Percentiles rank a stretch among this genome's conserved stretches.
These are phyloP conservation scores for Aethes cnicana DNA, from an alignment of 2,888 invertebrate genomes.

Conservation along the genomic window DNA sequence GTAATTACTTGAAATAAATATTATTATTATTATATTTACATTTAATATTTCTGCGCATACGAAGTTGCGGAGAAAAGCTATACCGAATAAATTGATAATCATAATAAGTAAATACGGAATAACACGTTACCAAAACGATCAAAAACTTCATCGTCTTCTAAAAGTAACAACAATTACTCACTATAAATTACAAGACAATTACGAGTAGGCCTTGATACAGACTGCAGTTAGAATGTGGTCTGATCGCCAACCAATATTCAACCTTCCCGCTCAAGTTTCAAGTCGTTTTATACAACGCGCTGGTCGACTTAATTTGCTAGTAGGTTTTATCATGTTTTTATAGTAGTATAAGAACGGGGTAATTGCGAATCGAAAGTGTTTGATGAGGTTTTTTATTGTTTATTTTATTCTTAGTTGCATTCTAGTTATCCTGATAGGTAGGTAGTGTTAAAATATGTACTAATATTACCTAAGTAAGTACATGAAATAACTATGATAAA, in stretches of 20 bases:
- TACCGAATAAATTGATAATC: too few species aligned
- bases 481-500: too few species aligned
- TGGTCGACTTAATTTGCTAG: constrained; percentile 9
- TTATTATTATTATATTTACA: too few species aligned
- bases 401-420: constrained; percentile 19
- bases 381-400: constrained; percentile 17
- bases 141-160: constrained; percentile 14
- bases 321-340: constrained; percentile 22
- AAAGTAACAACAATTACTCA: constrained; percentile 17
- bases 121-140: background rate
- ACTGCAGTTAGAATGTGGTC: constrained; percentile 30
- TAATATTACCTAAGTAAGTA: too few species aligned
- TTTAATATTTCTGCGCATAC: too few species aligned
- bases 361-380: constrained; percentile 28
- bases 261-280: background rate
- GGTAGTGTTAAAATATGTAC: background rate
- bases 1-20: too few species aligned
- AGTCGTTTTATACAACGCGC: background rate
- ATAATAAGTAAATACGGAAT: too few species aligned
- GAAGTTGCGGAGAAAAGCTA: too few species aligned
- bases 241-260: background rate
- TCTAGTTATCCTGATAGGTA: too few species aligned
- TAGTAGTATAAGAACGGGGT: constrained; percentile 1
- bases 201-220: constrained; percentile 50
- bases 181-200: constrained; percentile 26